Evolutionary conservation across 2,113 vertebrate species (phyloP).

Genomic region (Silurus glanis): DNA sequence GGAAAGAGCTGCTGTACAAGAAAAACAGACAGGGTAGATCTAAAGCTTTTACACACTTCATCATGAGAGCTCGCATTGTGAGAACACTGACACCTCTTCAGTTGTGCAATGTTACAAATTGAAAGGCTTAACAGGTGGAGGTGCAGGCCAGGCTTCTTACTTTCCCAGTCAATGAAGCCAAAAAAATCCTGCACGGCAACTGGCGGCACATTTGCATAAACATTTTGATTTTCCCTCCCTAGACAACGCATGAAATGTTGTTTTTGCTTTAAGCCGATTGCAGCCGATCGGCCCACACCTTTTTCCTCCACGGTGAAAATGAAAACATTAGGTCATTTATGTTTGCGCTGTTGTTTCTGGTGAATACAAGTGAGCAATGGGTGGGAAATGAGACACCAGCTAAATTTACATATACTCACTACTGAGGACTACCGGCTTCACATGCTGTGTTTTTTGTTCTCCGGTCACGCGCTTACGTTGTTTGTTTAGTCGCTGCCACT

Average conservation of each 20-base stretch:
- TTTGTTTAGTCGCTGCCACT: neutral
- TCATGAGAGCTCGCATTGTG: conserved; percentile 34
- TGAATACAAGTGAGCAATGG: neutral
- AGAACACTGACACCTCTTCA: conserved; percentile 20
- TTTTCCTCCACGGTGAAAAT: neutral
- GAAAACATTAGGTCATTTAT: neutral
- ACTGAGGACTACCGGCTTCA: neutral
- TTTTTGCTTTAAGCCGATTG: conserved; percentile 34
- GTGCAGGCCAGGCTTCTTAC: conserved; percentile 7
- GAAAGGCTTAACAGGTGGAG: conserved; percentile 38
- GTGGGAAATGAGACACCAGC: neutral
- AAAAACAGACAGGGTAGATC: neutral
- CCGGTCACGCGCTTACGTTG: neutral
- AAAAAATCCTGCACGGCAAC: conserved; percentile 21
- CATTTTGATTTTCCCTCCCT: conserved; percentile 44
- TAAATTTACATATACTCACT: too few relatives aligned
- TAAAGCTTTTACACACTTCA: conserved; percentile 39
- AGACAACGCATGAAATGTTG: conserved; percentile 29
- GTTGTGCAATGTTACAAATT: conserved; percentile 22
- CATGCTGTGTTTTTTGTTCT: neutral
- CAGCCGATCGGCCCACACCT: neutral
- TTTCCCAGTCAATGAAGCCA: conserved; percentile 19
- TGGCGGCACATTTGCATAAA: conserved; percentile 41
- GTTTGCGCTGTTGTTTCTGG: neutral
- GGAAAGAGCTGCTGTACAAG: neutral